Evolutionary conservation across 2,113 vertebrate species (phyloP).

Genomic region (Ornithorhynchus anatinus): DNA sequence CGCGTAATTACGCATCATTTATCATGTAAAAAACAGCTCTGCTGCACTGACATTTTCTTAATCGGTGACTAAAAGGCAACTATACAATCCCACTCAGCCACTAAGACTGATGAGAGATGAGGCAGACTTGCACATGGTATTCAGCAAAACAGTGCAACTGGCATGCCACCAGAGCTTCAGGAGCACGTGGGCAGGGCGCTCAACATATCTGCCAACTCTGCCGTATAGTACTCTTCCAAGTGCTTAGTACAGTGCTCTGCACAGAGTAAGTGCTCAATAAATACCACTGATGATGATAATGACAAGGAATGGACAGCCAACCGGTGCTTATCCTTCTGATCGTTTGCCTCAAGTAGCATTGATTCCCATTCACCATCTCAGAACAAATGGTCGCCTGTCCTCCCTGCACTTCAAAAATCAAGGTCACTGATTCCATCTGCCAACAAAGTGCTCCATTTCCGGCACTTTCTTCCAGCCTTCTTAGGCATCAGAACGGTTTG

Average conservation of each 20-base stretch:
- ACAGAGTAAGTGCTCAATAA: no score
- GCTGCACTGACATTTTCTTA: slow-evolving; percentile 41
- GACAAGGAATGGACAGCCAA: no score
- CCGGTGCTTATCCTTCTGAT: no score
- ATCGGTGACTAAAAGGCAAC: slow-evolving; percentile 44
- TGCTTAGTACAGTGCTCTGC: no score
- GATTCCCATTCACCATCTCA: no score
- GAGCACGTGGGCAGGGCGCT: no score
- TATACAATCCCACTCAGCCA: slow-evolving; percentile 37
- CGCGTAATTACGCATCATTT: slow-evolving; percentile 40
- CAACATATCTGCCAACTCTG: no score
- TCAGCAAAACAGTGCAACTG: background rate
- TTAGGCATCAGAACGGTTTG: background rate
- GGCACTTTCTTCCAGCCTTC: background rate
- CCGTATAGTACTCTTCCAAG: no score
- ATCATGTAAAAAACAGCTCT: slow-evolving; percentile 20
- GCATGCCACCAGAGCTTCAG: slow-evolving; percentile 13
- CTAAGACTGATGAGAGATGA: slow-evolving; percentile 32
- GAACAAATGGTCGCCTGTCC: no score
- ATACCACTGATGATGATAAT: no score
- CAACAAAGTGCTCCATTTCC: slow-evolving; percentile 17
- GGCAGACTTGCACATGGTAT: background rate
- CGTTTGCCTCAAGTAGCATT: no score
- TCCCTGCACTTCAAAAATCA: background rate
- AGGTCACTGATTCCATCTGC: background rate